Base-by-base conservation (phyloP, 2,113 vertebrate genomes). In the Chiloscyllium plagiosum region DNA sequence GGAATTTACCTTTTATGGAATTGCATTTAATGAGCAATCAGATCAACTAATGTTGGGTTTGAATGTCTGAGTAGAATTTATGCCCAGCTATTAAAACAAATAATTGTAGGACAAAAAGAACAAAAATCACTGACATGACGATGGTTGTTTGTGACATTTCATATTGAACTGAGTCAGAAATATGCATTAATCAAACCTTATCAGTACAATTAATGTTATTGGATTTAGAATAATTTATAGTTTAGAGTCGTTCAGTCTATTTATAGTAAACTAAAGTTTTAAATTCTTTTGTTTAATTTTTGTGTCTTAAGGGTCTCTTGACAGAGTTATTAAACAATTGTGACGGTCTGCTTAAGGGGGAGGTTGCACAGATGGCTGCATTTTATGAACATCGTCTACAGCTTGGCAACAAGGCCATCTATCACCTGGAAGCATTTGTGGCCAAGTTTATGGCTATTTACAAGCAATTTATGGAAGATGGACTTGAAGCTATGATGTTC, bases 391-490 rank as follows among this genome's bases (percentile, higher is more conserved):
- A 99, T 97, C 97, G 99, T 61, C 97, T 99, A 47, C 99, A 99
- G 97, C 96, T 99, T 96, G 99, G 99, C 96, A 99, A 68, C 97
- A 99, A 99, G 97, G 98, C 99, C 50, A 98, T 99, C 97, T 99
- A 99, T 98, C 99, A 99, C 97, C 97, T 99, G 94, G 99, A 99
- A 97, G 99, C 99, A 0, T 99, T 99, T 97, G 98, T 98, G 5
- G 99, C 99, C 96, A 99, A 99, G 97, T 99, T 99, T 96, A 99
- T 99, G 99, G 98, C 99, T 92, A 97, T 99, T 96, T 99, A 99
- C 97, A 99, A 99, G 98, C 99, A 99, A 97, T 99, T 99, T 96
- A 99, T 99, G 99, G 99, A 99, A 96, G 99, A 99, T 13, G 99
- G 99, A 4, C 97, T 99, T 70, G 99, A 99, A 96, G 98, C 98